phyloP scores from a whole-genome alignment of 2,797 vertebrate genomes.

The Iguana delicatissima region DNA sequence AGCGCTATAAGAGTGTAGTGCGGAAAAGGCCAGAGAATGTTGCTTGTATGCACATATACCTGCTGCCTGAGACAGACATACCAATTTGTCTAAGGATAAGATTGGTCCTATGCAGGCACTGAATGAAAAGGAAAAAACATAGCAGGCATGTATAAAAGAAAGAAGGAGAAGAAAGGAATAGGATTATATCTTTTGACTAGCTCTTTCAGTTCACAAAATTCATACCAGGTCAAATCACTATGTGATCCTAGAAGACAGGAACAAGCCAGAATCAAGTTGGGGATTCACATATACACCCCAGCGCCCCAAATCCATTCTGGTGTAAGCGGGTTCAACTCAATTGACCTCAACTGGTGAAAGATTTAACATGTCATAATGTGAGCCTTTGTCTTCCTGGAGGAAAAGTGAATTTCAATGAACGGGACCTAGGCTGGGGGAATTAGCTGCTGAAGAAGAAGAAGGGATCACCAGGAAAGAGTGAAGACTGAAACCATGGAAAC shows the following conservation, averaged over 20 bases:
- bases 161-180: neutral
- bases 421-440: slow-evolving; percentile 40
- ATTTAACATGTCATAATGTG: slow-evolving; percentile 36
- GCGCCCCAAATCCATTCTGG: slow-evolving; percentile 1
- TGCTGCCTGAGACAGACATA: neutral
- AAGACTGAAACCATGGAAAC: slow-evolving; percentile 77
- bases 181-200: neutral
- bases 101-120: neutral
- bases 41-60: neutral
- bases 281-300: neutral
- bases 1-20: no score
- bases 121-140: neutral
- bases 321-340: neutral
- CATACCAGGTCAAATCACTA: neutral
- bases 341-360: slow-evolving; percentile 26
- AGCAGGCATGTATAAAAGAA: neutral
- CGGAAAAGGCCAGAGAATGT: no score
- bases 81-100: neutral
- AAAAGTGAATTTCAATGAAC: slow-evolving; percentile 42
- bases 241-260: slow-evolving; percentile 31
- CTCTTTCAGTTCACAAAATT: neutral
- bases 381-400: slow-evolving; percentile 18
- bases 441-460: slow-evolving; percentile 60
- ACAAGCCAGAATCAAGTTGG: neutral
- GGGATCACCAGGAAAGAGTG: slow-evolving; percentile 40